phyloP scores from a whole-genome alignment of 2,797 vertebrate genomes.

The Lepilemur septentrionalis region DNA sequence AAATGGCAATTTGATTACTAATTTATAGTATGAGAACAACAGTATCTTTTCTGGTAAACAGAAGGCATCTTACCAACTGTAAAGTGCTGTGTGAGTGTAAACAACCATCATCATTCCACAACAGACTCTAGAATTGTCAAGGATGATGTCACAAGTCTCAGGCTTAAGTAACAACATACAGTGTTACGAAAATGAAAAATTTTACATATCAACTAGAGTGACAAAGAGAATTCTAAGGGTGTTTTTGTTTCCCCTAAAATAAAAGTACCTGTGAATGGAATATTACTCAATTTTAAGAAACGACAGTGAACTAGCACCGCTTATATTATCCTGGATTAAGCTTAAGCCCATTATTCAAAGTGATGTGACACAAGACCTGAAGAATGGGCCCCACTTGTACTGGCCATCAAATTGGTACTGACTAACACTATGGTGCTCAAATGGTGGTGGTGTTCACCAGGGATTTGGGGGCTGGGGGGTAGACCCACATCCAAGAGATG shows the following conservation, averaged over 20 bases:
- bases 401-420: too few relatives aligned
- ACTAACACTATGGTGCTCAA: too few relatives aligned
- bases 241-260: neutral
- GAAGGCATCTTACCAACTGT: neutral
- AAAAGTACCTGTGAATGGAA: conserved; percentile 90
- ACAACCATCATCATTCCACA: neutral
- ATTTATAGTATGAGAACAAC: neutral
- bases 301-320: too few relatives aligned
- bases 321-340: too few relatives aligned
- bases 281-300: too few relatives aligned
- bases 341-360: too few relatives aligned
- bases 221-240: neutral
- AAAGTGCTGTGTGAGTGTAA: neutral
- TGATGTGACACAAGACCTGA: too few relatives aligned
- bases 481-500: too few relatives aligned
- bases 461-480: too few relatives aligned
- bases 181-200: neutral
- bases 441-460: too few relatives aligned
- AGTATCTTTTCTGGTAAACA: neutral
- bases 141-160: neutral
- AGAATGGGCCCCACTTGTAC: too few relatives aligned
- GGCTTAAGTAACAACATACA: neutral
- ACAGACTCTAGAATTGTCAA: neutral
- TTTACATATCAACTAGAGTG: neutral
- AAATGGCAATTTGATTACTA: neutral